Evolutionary conservation across 2,888 invertebrate species (phyloP), one percentile per base, ranked within the genome.

Genomic region (Tipula unca): DNA sequence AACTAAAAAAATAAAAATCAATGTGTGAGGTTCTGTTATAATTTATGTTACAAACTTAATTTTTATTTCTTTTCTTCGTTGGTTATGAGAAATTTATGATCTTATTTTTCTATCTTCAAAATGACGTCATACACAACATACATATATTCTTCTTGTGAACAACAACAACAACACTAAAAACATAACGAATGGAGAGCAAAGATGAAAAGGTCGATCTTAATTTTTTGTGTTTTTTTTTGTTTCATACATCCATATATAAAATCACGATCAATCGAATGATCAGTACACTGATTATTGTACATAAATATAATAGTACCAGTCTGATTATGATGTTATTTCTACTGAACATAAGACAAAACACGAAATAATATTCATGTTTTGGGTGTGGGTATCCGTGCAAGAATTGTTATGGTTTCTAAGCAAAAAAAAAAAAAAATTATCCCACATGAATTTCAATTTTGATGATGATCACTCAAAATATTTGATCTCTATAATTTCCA

Each of bases 201-300:
- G 83, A 83, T 83, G 83, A 83, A 83, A 83, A 83, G 83, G 83
- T 83, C 83, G 83, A 83, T 83, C 83, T 83, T 83, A 83, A 83
- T 83, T 83, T 83, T 83, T 83, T 35, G n/a, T 83, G 35, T 17
- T 32, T n/a, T 83, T 82, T 32, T 29, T 32, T 83, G 0, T 82
- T 5, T 29, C 17, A 17, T 48, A 48, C 48, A 48, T 25, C 25
- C 69, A 69, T 69, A 69, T 69, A 69, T 6, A 10, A 17, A 69
- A 69, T 69, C 69, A 69, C 69, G 69, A 69, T 25, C 69, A 69
- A 25, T 10, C 69, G 25, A 69, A 25, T 69, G 69, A 69, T 69
- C 69, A 69, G 69, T 69, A 69, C 69, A 69, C 25, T 69, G 69
- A 69, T 69, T 69, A 69, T 69, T 69, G 10, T 69, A 25, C 8